phyloP scores from a whole-genome alignment of 2,888 invertebrate species.

The Timema cristinae region DNA sequence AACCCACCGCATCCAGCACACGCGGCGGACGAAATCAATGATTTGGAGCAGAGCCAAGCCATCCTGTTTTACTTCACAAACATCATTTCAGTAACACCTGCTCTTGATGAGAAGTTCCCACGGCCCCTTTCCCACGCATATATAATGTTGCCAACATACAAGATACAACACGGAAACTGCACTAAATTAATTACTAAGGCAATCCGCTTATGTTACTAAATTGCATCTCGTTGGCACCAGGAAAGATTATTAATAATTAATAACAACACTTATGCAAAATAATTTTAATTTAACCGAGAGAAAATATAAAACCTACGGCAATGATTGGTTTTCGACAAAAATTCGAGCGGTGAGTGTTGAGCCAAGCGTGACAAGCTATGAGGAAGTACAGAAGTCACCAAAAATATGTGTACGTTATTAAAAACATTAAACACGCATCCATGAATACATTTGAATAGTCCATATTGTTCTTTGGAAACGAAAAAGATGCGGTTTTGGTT shows the following conservation, averaged over 20 bases:
- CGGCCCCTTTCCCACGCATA: constrained; percentile 34
- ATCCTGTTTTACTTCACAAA: constrained; percentile 32
- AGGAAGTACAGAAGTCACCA: constrained; percentile 19
- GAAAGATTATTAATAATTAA: too few relatives aligned
- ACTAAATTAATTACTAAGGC: too few relatives aligned
- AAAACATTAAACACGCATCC: not conserved
- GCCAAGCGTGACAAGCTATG: constrained; percentile 23
- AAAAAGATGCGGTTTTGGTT: not conserved
- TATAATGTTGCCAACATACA: constrained; percentile 28
- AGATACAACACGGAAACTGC: too few relatives aligned
- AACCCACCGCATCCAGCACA: constrained; percentile 22
- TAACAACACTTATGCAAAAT: too few relatives aligned
- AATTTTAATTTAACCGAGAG: too few relatives aligned
- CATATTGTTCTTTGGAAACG: too few relatives aligned
- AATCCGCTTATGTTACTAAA: too few relatives aligned
- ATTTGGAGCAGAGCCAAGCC: constrained; percentile 29
- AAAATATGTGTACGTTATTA: not conserved
- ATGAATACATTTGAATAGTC: too few relatives aligned
- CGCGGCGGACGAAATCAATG: constrained; percentile 31
- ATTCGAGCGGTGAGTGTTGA: too few relatives aligned
- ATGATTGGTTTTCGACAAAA: too few relatives aligned
- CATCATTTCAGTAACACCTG: constrained; percentile 69
- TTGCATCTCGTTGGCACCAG: too few relatives aligned
- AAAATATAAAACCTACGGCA: too few relatives aligned
- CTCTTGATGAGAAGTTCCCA: constrained; percentile 66